phyloP scores from a whole-genome alignment of 2,113 vertebrate species.

The Dipodomys spectabilis region DNA sequence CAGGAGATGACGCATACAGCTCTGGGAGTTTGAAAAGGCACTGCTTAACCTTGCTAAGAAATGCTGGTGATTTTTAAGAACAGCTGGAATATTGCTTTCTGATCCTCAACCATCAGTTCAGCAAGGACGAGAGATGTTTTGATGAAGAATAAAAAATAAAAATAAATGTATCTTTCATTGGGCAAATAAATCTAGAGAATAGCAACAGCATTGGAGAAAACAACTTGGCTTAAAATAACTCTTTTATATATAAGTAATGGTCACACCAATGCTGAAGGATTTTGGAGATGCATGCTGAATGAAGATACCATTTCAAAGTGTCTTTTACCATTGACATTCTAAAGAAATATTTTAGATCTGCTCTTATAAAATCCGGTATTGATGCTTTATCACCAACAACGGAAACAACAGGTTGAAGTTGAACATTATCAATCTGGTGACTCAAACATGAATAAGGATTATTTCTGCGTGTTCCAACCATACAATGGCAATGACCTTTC shows the following conservation, averaged over 20 bases:
- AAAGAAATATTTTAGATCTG: constrained; percentile 73
- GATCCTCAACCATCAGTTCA: constrained; percentile 84
- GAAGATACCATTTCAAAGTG: constrained; percentile 40
- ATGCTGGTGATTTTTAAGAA: constrained; percentile 81
- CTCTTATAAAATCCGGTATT: constrained; percentile 58
- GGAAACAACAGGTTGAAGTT: constrained; percentile 64
- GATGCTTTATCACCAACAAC: constrained; percentile 41
- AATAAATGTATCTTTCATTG: constrained; percentile 74
- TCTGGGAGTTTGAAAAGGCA: constrained; percentile 86
- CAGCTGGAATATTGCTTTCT: constrained; percentile 88
- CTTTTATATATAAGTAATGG: constrained; percentile 66
- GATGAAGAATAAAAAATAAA: constrained; percentile 63
- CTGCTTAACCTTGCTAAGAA: constrained; percentile 88
- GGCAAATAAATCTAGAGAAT: constrained; percentile 82
- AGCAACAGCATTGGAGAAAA: constrained; percentile 78
- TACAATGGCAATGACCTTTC: background rate
- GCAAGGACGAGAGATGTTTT: constrained; percentile 86
- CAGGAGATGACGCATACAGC: constrained; percentile 88
- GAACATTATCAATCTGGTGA: constrained; percentile 53
- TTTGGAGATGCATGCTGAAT: constrained; percentile 61
- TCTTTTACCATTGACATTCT: constrained; percentile 70
- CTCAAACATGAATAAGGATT: constrained; percentile 36
- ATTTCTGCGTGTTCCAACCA: constrained; percentile 26
- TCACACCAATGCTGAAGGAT: constrained; percentile 38
- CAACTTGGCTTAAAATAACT: constrained; percentile 84